Evolutionary conservation across 2,888 invertebrate genomes (phyloP), one percentile per base, ranked within the genome.

Genomic region (Bimastos eiseni): DNA sequence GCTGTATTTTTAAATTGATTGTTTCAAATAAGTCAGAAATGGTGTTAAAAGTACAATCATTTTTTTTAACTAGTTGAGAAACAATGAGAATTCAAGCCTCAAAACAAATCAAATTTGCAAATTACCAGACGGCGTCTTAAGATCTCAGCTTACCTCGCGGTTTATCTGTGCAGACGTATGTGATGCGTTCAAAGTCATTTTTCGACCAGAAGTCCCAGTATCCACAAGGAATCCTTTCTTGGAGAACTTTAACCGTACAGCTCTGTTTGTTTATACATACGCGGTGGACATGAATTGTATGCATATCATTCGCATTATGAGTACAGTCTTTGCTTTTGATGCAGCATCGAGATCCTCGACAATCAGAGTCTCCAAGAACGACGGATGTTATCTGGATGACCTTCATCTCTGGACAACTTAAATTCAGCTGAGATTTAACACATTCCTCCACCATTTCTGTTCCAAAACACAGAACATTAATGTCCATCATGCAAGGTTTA

Each of bases 171-270:
- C 70, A 70, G 70, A 8, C n/a, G 70, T 70, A 70, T 70, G n/a
- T 86, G 37, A 86, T 86, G 34, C 86, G 86, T 86, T 86, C 86
- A 33, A 86, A 86, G 36, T 86, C 86, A 11, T 86, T 86, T 8
- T 36, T 34, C 4, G 19, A 19, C 30, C 70, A 8, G 6, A n/a
- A 6, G 15, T 19, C 44, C 3, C 30, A n/a, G 4, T 2, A 13
- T 13, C 37, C 86, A 37, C 86, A 86, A 2, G 86, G 36, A 24
- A 86, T 86, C 86, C 36, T 86, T 86, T 36, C 36, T 24, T 86
- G 4, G 86, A 86, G 1, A 37, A 86, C 86, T 4, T 17, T 1
- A 19, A 86, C 86, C 0, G n/a, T 37, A 8, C 86, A 86, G 1
- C 17, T 36, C 4, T 15, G 86, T 86, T 86, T 34, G 19, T 33